Evolutionary conservation across 2,113 vertebrate species (phyloP), one percentile per base, ranked within the genome.

Genomic region (Gorilla gorilla): DNA sequence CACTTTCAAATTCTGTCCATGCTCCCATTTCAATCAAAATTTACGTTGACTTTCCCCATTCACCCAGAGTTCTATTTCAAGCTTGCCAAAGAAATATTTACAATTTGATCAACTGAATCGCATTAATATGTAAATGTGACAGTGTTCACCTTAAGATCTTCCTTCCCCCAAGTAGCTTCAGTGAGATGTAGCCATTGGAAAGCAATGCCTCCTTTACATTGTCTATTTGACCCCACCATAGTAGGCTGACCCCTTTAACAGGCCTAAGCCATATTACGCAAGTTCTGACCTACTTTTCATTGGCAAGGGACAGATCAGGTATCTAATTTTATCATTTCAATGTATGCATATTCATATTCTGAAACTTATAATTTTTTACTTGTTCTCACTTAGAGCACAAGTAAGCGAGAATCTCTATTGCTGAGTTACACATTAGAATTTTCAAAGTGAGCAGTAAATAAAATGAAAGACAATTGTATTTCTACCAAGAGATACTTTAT

Each of bases 391-490:
- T 80, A 86, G 6, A 93, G 12, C 27, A 59, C 22, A 59, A 59
- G 55, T 8, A 57, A 23, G 61, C 0, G 27, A 64, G 61, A 64
- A 86, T 95, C 40, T 79, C 18, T 75, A n/a, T 3, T 59, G 11
- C 27, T 61, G 16, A 7, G 9, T 73, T 78, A 68, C 45, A 88
- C 27, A 59, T 48, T 45, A 16, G 12, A n/a, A 66, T 87, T 90
- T 90, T 93, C 32, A 80, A 95, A 52, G 18, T 82, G 13, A 94
- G n/a, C 12, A 75, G 30, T 35, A 95, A 64, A 68, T 93, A 32
- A 96, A 93, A 93, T 79, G 64, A 86, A 94, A n/a, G 20, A 89
- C 90, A 35, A 48, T 40, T 89, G 38, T 38, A 70, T 86, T 55
- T 8, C 13, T 93, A 70, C 35, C 55, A 95, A 95, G 55, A 89